These are phyloP conservation scores for Hemitrygon akajei DNA, from an alignment of 2,797 vertebrate species.

Conservation along the genomic window DNA sequence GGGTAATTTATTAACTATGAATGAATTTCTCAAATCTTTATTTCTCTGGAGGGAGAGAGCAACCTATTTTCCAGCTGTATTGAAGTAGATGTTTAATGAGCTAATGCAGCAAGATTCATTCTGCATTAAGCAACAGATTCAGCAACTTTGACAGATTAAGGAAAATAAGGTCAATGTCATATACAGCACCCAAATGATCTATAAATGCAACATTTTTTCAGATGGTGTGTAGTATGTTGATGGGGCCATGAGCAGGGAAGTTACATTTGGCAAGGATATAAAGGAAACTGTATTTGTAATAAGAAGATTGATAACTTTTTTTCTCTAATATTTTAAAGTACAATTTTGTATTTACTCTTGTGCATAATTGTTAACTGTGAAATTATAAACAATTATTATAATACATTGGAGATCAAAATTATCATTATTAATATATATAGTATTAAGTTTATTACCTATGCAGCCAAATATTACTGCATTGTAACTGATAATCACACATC, in stretches of 20 bases:
- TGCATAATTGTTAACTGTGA: background rate
- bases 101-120: slow-evolving; percentile 31
- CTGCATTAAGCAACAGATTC: slow-evolving; percentile 30
- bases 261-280: background rate
- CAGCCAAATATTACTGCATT: background rate
- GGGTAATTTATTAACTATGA: slow-evolving; percentile 26
- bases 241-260: background rate
- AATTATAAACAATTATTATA: background rate
- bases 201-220: slow-evolving; percentile 27
- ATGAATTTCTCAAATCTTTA: slow-evolving; percentile 31
- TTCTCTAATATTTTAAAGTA: background rate
- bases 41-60: background rate
- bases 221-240: slow-evolving; percentile 22
- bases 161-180: slow-evolving; percentile 25
- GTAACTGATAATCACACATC: background rate
- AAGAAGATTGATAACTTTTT: background rate
- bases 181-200: slow-evolving; percentile 27
- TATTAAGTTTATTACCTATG: background rate
- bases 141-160: slow-evolving; percentile 28
- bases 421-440: background rate
- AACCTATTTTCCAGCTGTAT: slow-evolving; percentile 2
- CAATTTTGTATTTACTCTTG: background rate
- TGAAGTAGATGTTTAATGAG: slow-evolving; percentile 33
- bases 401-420: background rate
- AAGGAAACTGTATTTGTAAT: background rate